These are phyloP conservation scores for Halcyon smyrnensis DNA, from an alignment of 2,797 vertebrate genomes.

Conservation along the genomic window DNA sequence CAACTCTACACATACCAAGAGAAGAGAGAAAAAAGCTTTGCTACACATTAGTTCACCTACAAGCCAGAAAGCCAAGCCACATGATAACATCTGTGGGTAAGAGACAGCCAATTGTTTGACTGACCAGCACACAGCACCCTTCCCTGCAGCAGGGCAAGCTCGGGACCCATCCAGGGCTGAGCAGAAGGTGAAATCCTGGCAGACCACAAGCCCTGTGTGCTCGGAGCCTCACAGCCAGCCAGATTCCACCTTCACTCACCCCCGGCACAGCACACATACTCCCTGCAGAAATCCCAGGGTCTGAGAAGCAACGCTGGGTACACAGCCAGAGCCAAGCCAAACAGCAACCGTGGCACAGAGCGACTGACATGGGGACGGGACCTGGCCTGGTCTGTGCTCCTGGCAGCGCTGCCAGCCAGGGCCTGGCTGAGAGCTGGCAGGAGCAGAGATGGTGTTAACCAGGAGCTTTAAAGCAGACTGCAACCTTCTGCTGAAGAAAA, in stretches of 20 bases:
- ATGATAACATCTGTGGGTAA: background rate
- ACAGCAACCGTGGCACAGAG: fast-evolving
- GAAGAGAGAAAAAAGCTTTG: background rate
- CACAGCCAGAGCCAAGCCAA: background rate
- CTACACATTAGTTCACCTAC: background rate
- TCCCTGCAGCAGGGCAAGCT: background rate
- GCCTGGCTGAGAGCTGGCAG: background rate
- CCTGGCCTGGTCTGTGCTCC: background rate
- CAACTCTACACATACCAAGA: background rate
- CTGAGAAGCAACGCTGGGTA: fast-evolving
- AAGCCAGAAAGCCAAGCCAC: background rate
- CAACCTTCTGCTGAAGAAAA: background rate
- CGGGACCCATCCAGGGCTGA: background rate
- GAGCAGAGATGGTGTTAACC: background rate
- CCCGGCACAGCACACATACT: fast-evolving
- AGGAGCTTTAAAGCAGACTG: background rate
- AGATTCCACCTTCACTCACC: too few species aligned
- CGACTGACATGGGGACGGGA: fast-evolving
- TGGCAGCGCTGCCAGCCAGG: background rate
- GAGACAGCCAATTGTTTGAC: too few species aligned
- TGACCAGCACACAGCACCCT: background rate
- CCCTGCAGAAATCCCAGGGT: background rate
- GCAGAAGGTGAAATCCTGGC: background rate
- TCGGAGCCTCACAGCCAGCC: background rate
- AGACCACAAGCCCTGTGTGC: fast-evolving